Conservation (phyloP, 1,140 invertebrate genomes). For the Colletes latitarsis region DNA sequence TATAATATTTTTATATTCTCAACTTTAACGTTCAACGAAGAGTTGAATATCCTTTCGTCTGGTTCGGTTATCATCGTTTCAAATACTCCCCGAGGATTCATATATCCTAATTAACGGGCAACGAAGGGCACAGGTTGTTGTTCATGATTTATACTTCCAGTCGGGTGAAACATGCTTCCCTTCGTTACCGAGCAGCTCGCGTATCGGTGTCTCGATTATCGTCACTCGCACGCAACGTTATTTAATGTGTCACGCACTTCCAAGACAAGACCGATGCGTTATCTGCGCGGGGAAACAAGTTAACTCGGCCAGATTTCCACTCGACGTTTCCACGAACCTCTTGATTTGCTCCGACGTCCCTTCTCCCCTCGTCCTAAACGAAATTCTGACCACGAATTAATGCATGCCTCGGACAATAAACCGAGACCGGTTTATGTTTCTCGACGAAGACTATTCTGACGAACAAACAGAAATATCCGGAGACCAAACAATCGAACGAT, state of each 20-base stretch:
- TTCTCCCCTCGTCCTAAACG: too few species aligned
- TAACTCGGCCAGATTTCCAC: constrained; percentile 50
- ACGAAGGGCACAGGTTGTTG: background rate
- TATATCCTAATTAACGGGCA: background rate
- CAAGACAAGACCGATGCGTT: constrained; percentile 5
- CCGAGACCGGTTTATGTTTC: too few species aligned
- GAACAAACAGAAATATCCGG: too few species aligned
- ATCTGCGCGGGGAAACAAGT: constrained; percentile 31
- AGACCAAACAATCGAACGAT: too few species aligned
- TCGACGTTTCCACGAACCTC: constrained; percentile 37
- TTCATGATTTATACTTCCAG: background rate
- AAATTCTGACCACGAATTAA: too few species aligned
- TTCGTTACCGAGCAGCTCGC: background rate
- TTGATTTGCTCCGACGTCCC: background rate
- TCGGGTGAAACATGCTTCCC: background rate
- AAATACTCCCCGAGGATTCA: background rate
- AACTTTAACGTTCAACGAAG: too few species aligned
- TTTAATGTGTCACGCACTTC: constrained; percentile 60
- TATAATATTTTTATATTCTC: too few species aligned
- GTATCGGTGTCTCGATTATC: constrained; percentile 17
- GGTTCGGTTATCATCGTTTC: too few species aligned
- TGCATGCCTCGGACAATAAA: too few species aligned
- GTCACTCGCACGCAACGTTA: constrained; percentile 59
- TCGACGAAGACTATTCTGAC: too few species aligned
- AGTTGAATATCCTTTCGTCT: too few species aligned